Evolutionary conservation across 2,888 invertebrate species (phyloP).

Genomic region (Drosophila kambysellisi): DNA sequence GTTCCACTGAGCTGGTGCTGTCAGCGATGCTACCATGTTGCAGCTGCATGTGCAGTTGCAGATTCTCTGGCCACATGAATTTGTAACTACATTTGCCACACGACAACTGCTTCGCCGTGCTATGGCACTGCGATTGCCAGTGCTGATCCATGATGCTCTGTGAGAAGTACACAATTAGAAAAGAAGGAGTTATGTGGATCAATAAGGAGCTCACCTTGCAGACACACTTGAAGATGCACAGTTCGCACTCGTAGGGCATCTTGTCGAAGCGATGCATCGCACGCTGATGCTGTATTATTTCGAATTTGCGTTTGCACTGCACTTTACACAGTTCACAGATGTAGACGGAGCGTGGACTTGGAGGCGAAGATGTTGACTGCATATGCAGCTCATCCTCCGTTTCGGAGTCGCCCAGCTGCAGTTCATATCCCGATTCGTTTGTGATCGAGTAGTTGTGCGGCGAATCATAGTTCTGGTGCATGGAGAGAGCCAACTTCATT

Average conservation of each 20-base stretch:
- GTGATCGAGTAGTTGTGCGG: slow-evolving; percentile 81
- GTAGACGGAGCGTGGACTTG: slow-evolving; percentile 52
- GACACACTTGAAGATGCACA: slow-evolving; percentile 87
- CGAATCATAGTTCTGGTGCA: slow-evolving; percentile 66
- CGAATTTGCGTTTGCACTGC: slow-evolving; percentile 81
- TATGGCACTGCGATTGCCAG: slow-evolving; percentile 84
- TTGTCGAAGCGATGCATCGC: slow-evolving; percentile 85
- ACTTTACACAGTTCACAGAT: slow-evolving; percentile 80
- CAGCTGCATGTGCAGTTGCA: slow-evolving; percentile 72
- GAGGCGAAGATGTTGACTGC: slow-evolving; percentile 7
- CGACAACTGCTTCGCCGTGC: slow-evolving; percentile 72
- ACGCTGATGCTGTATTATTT: slow-evolving; percentile 82
- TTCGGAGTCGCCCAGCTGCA: slow-evolving; percentile 84
- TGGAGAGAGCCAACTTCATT: slow-evolving; percentile 54
- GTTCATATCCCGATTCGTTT: slow-evolving; percentile 82
- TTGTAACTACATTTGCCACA: slow-evolving; percentile 82
- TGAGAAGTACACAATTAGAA: background rate
- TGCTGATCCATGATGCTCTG: slow-evolving; percentile 87
- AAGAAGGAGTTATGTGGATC: background rate
- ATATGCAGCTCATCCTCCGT: slow-evolving; percentile 79
- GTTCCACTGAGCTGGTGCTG: background rate
- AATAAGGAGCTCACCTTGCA: slow-evolving; percentile 70
- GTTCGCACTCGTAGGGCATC: slow-evolving; percentile 86
- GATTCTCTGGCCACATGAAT: slow-evolving; percentile 84
- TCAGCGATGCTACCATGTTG: slow-evolving; percentile 68